Evolutionary conservation across 1,140 invertebrate species (phyloP), one percentile per base, ranked within the genome.

Genomic region (Odontomachus brunneus): DNA sequence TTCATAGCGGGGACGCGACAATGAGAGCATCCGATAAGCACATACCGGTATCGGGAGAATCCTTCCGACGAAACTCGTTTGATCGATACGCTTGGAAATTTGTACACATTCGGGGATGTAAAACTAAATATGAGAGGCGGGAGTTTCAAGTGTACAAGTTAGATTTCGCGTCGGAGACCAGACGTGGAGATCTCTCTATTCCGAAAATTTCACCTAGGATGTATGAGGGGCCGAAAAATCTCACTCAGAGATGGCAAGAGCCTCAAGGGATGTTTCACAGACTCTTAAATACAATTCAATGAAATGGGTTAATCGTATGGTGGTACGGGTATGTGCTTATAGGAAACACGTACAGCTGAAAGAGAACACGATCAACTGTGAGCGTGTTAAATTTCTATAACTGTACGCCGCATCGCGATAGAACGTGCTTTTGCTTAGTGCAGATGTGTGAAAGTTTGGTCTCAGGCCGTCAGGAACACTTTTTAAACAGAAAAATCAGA

Each of bases 401-500:
- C 67, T 55, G 9, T 78, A 78, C 22, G 22, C 12, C 44, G 44
- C 38, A 60, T 26, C 38, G 57, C 59, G 65, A 44, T 49, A 51
- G 44, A 78, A 63, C 17, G 44, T 76, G 29, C 44, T 67, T 59
- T 22, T 59, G 17, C 59, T 51, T 67, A 55, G n/a, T 53, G 22
- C 14, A 26, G 24, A 78, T 69, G 53, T 24, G 1, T 80, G 33
- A 71, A 80, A 33, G 29, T 69, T 80, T 71, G 65, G 75, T 80
- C 51, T 71, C 75, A 80, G 75, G 75, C 65, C 65, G 51, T 80
- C 75, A 71, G 65, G 75, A 24, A 44, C 48, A 66, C 24, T n/a
- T 57, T 69, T 14, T 3, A 80, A 69, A 44, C 3, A 44, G 38
- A 44, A 69, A 57, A 59, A 80, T 71, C 11, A 59, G 14, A 57